A percentile compares a stretch with the other conserved stretches of the same genome.
Conservation (phyloP, 2,888 invertebrate species). For the Chorisops tibialis region DNA sequence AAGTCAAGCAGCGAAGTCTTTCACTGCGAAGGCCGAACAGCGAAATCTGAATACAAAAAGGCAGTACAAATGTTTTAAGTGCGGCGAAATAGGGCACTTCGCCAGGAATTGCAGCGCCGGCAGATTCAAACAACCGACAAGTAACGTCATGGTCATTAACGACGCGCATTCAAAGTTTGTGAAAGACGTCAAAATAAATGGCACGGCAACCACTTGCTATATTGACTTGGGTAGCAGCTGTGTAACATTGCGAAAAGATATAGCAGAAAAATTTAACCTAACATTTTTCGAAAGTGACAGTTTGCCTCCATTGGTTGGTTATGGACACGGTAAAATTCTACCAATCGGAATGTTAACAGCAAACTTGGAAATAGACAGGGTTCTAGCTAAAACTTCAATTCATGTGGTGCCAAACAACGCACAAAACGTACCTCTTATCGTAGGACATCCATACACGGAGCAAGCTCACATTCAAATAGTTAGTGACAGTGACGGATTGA, state of each 20-base stretch:
- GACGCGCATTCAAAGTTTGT: not conserved
- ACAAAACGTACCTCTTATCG: not conserved
- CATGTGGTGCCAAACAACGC: not conserved
- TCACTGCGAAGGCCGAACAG: not conserved
- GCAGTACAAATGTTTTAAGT: not conserved
- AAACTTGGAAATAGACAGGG: not conserved
- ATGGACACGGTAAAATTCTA: not conserved
- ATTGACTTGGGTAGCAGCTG: slow-evolving; percentile 3
- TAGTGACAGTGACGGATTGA: not conserved
- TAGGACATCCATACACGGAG: slow-evolving; percentile 8
- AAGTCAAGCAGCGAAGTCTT: no score
- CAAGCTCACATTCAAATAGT: not conserved
- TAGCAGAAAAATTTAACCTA: not conserved
- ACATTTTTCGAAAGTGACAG: not conserved
- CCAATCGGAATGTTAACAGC: not conserved
- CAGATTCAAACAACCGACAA: not conserved
- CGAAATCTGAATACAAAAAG: not conserved
- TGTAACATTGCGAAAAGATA: not conserved
- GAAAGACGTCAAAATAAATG: not conserved
- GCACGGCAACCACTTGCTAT: not conserved
- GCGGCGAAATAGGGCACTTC: not conserved
- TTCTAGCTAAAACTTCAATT: not conserved
- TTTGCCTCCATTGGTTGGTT: not conserved
- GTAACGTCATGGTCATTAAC: not conserved
- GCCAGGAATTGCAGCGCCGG: not conserved